Percentiles rank a stretch among this genome's conserved stretches.
These are phyloP conservation scores for Streblospio benedicti DNA, from an alignment of 1,140 invertebrate species.

Conservation along the genomic window DNA sequence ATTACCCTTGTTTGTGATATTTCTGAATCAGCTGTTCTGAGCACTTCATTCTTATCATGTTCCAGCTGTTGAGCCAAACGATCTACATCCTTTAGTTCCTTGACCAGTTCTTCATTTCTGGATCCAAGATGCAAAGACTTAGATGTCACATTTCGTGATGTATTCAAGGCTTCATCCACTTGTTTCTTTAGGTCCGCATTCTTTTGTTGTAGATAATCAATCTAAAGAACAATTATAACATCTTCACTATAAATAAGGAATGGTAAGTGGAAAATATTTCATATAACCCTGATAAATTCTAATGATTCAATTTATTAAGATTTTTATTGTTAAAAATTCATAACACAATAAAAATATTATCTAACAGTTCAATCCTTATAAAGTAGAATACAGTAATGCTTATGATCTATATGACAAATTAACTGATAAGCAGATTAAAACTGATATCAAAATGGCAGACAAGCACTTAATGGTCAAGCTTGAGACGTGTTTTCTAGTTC, in stretches of 20 bases:
- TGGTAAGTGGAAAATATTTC: too few species aligned
- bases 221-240: slow-evolving; percentile 25
- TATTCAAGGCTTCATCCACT: slow-evolving; percentile 26
- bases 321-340: too few species aligned
- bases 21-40: slow-evolving; percentile 4
- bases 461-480: too few species aligned
- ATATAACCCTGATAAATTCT: too few species aligned
- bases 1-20: slow-evolving; percentile 8
- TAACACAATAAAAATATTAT: too few species aligned
- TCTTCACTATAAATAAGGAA: not conserved
- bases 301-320: too few species aligned
- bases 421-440: too few species aligned
- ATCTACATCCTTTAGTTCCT: slow-evolving; percentile 37
- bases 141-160: slow-evolving; percentile 22
- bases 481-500: too few species aligned
- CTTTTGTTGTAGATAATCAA: slow-evolving; percentile 46
- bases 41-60: slow-evolving; percentile 35
- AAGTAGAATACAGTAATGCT: too few species aligned
- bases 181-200: slow-evolving; percentile 39
- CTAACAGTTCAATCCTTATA: too few species aligned
- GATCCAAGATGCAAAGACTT: slow-evolving; percentile 21
- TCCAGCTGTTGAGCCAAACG: slow-evolving; percentile 34
- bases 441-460: too few species aligned
- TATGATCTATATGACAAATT: too few species aligned
- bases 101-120: slow-evolving; percentile 28